Evolutionary conservation across 2,797 vertebrate species (phyloP), one percentile per base, ranked within the genome.

Genomic region (Sardinella longiceps): DNA sequence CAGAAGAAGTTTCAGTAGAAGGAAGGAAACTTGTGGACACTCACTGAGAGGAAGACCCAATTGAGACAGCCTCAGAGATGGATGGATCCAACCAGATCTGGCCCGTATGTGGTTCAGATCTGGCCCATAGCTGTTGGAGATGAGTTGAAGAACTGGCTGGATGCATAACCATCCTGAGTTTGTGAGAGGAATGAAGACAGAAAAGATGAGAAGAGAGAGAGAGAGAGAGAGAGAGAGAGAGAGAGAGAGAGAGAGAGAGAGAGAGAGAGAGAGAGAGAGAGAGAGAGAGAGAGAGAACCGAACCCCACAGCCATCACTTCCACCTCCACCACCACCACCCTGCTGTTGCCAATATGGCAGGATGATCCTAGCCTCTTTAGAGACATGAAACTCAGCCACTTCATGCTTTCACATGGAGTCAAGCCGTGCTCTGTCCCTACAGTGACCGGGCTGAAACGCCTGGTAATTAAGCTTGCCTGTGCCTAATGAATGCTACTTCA

Each of bases 231-330:
- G 81, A 85, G n/a, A n/a, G n/a, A n/a, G n/a, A n/a, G n/a, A n/a
- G n/a, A n/a, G n/a, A n/a, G n/a, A n/a, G n/a, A n/a, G 28, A 87
- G 85, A 84, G 84, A 86, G 92, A 84, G 87, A 85, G 87, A 48
- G 11, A 48, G 10, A 48, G 7, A n/a, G n/a, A n/a, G n/a, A 46
- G 11, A 25, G 39, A 20, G 12, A 20, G 53, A 82, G 80, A 87
- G 86, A 88, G 82, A 50, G 7, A n/a, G n/a, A n/a, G n/a, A n/a
- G n/a, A n/a, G n/a, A n/a, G n/a, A n/a, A n/a, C n/a, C n/a, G n/a
- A n/a, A n/a, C n/a, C n/a, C n/a, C n/a, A n/a, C n/a, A n/a, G n/a
- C n/a, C n/a, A n/a, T n/a, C n/a, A n/a, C n/a, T n/a, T n/a, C n/a
- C n/a, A 77, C 7, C 51, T 10, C 46, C 46, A 33, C 15, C 37